Conservation (phyloP, 2,888 invertebrate genomes). For the Apotomis capreana region DNA sequence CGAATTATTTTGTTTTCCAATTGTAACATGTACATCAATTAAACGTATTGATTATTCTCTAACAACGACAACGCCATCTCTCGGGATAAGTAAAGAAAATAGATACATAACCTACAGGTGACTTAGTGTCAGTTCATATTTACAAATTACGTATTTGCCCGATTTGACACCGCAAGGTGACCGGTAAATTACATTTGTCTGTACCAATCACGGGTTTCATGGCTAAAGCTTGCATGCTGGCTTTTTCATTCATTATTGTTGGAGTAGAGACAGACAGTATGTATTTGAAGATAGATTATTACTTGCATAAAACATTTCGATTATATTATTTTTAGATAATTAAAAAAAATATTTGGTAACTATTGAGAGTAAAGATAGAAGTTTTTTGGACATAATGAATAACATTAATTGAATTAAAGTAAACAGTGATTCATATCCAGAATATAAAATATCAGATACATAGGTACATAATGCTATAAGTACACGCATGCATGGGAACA, state of each 20-base stretch:
- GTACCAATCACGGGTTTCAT: conserved; percentile 22
- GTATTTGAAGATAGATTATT: background rate
- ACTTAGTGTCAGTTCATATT: conserved; percentile 1
- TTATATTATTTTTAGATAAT: conserved; percentile 3
- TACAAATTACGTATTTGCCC: conserved; percentile 28
- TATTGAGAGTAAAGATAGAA: no score
- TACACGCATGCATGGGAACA: no score
- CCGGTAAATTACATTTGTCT: conserved; percentile 25
- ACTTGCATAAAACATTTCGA: background rate
- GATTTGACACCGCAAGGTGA: conserved; percentile 38
- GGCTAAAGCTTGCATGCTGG: background rate
- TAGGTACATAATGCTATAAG: no score
- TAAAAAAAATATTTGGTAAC: no score
- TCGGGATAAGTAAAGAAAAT: background rate
- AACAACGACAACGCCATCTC: background rate
- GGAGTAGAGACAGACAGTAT: conserved; percentile 1
- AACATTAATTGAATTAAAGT: no score
- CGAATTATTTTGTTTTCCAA: no score
- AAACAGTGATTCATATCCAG: no score
- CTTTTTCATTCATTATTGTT: conserved; percentile 2
- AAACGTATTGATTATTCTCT: background rate
- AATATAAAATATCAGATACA: no score
- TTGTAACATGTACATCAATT: no score
- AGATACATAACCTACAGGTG: conserved; percentile 23
- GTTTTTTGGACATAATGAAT: no score